Base-by-base conservation (phyloP, 2,888 invertebrate species). In the Chalcis sispes region DNA sequence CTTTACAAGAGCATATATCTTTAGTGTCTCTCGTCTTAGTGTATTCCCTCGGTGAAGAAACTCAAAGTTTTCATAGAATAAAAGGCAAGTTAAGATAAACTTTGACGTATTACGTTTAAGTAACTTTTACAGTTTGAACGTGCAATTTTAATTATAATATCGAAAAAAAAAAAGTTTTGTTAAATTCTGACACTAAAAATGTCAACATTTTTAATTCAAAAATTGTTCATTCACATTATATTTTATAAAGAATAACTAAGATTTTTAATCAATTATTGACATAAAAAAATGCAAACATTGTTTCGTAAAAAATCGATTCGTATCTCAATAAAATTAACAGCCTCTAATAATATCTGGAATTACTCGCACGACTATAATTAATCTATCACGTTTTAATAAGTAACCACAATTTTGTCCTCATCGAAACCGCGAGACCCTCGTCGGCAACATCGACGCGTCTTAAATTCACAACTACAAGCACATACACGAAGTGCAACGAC, bases 391-490 rank as follows among this genome's bases (percentile, higher is more conserved):
- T 7, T 36, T 70, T 70, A 59, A 70, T 70, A 32, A 70, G 18
- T 27, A 32, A 5, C 36, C 23, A n/a, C 36, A 65, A 50, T 52
- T 62, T 48, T 42, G 52, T 64, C 48, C 20, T 32, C 13, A 2
- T 29, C 20, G 20, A 50, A 20, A 50, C 18, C 50, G 20, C 8
- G 13, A 50, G 20, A 20, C 18, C 18, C 50, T 2, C 8, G 13
- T 18, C 18, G 15, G 18, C 20, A 1, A 20, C 50, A 20, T 20
- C 15, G 20, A 52, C 5, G 40, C 36, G 52, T 66, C 54, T 66
- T 66, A 66, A 66, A 66, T 56, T 67, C 56, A 54, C n/a, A 54
- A 67, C 56, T 67, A 67, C 27, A 32, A 36, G 15, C 32, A 15
- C 27, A 27, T 2, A 50, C 27, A 48, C 61, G 42, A 42, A 23